Percentiles rank a stretch among this genome's conserved stretches.
Conservation (phyloP, 2,888 invertebrate genomes). For the Drosophila picticornis region DNA sequence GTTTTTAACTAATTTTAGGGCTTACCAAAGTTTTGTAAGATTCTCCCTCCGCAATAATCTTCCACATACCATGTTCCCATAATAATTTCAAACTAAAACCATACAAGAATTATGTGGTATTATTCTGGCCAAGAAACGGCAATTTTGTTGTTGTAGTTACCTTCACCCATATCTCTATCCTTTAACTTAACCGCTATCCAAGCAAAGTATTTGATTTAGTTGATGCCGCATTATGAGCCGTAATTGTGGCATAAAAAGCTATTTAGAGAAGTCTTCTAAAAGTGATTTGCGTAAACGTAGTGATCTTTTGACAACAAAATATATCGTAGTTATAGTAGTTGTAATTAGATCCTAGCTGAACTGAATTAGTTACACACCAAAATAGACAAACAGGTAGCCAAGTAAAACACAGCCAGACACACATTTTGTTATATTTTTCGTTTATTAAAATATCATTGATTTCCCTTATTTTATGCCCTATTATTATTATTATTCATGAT, state of each 20-base stretch:
- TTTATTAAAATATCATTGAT: conserved; percentile 38
- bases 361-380: conserved; percentile 54
- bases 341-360: conserved; percentile 73
- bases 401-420: conserved; percentile 3
- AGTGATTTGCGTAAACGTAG: conserved; percentile 75
- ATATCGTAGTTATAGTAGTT: conserved; percentile 51
- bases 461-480: conserved; percentile 58
- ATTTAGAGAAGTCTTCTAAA: conserved; percentile 65
- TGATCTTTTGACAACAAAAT: conserved; percentile 71
- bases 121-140: conserved; percentile 14
- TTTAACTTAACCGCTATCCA: conserved; percentile 36
- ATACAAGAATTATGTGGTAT: background rate
- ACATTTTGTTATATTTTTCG: conserved; percentile 44
- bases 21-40: conserved; percentile 77
- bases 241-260: conserved; percentile 63
- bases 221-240: conserved; percentile 56
- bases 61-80: conserved; percentile 12
- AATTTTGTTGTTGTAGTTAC: conserved; percentile 19
- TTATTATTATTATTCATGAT: conserved; percentile 64
- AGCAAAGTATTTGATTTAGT: conserved; percentile 73
- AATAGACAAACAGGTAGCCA: conserved; percentile 15
- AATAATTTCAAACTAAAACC: conserved; percentile 11
- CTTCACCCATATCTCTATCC: conserved; percentile 7
- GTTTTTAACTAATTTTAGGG: conserved; percentile 81
- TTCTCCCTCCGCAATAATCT: conserved; percentile 46